Base-by-base conservation (phyloP, 2,797 vertebrate species). In the Octomys mimax region DNA sequence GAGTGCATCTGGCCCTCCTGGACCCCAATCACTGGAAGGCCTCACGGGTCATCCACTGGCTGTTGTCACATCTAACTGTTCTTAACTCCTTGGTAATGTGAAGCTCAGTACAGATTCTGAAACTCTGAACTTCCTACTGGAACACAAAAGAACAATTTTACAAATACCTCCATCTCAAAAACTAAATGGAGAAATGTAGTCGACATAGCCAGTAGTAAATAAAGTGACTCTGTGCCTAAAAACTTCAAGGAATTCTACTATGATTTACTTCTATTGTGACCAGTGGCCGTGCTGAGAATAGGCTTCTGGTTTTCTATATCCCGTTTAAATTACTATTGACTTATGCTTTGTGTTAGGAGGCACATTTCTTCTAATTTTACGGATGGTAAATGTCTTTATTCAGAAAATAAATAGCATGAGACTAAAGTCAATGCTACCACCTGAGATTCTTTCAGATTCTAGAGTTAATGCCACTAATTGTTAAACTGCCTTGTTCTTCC, bases 261-360 rank as follows among this genome's bases (percentile, higher is more conserved):
- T 3, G 36, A 87, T 42, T 52, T 52, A 59, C 79, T 62, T 75
- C 82, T 59, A 1, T 22, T 1, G 0, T 36, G 79, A 95, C 24
- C 68, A 70, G 5, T 0, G 49, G 57, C 11, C 22, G 12, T 13
- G 1, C 13, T 3, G 3, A 77, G 89, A 70, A 81, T 0, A 79
- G 57, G 77, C 73, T 9, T 46, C 85, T n/a, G 33, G 79, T 75
- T 89, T 75, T 91, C 87, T n/a, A 3, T 0, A 70, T 1, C n/a
- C 85, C 61, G 66, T 19, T 80, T 33, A 70, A 64, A 79, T 52
- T 26, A 79, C 33, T 81, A 90, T 11, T 24, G 92, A 93, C 39
- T 21, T 66, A 62, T 1, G 61, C 92, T 73, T 64, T 54, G 52
- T 64, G 66, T 80, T 19, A n/a, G 26, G 49, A 33, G 84, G 78